Conservation (phyloP, 2,797 vertebrate species). For the Linurgus olivaceus region DNA sequence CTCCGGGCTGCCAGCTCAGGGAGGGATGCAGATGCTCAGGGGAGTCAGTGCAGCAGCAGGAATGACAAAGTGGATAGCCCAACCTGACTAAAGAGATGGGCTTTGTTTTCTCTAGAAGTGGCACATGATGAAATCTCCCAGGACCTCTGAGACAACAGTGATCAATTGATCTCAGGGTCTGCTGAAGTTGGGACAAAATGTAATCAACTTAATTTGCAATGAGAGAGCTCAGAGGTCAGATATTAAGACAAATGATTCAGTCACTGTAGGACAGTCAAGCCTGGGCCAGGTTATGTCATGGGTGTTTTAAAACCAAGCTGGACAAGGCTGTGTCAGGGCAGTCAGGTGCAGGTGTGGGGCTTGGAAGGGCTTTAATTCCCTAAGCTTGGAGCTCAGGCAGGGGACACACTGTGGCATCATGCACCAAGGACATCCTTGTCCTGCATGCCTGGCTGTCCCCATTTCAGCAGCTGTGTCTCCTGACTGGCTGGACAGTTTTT, state of each 20-base stretch:
- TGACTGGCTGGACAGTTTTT: background rate
- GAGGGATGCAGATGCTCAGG: background rate
- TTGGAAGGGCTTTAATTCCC: background rate
- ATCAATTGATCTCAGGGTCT: background rate
- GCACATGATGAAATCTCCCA: background rate
- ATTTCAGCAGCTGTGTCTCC: background rate
- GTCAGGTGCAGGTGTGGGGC: rapidly evolving
- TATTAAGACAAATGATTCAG: background rate
- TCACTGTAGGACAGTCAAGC: background rate
- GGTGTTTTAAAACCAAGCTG: background rate
- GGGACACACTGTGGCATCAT: rapidly evolving
- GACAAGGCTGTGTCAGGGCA: background rate
- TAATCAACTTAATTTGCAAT: background rate
- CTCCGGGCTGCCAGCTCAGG: background rate
- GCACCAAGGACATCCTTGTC: background rate
- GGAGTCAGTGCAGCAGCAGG: background rate
- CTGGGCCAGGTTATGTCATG: background rate
- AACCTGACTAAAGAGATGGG: background rate
- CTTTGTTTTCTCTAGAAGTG: background rate
- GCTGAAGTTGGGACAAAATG: background rate
- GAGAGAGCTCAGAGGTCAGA: background rate
- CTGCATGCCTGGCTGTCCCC: background rate
- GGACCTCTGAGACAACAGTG: background rate
- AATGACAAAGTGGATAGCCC: background rate
- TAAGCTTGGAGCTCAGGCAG: background rate